These are phyloP conservation scores for Leucania comma DNA, from an alignment of 2,888 invertebrate genomes.

Conservation along the genomic window DNA sequence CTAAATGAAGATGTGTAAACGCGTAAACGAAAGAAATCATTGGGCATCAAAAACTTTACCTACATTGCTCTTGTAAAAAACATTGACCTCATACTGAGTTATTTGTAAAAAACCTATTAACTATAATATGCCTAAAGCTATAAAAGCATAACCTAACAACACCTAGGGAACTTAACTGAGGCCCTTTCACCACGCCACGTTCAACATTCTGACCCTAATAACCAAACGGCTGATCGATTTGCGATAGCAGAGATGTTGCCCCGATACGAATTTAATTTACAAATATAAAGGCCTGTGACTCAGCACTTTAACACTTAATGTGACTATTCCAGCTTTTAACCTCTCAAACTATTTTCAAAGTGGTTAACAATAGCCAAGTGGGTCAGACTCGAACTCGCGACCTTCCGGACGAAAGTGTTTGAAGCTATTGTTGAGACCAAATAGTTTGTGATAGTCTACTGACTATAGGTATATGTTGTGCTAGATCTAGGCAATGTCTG, in stretches of 20 bases:
- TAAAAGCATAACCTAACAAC: not conserved
- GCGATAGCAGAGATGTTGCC: constrained; percentile 48
- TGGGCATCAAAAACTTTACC: no score
- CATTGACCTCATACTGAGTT: not conserved
- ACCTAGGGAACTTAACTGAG: constrained; percentile 1
- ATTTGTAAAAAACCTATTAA: not conserved
- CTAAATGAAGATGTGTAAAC: no score
- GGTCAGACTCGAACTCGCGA: constrained; percentile 57
- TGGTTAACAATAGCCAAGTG: constrained; percentile 59
- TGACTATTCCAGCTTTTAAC: constrained; percentile 53
- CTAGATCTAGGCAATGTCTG: constrained; percentile 12
- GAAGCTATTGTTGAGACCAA: constrained; percentile 39
- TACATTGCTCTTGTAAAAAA: not conserved
- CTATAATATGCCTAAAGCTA: not conserved
- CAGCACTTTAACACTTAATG: constrained; percentile 53
- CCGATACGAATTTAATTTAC: constrained; percentile 55
- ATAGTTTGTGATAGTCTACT: constrained; percentile 27
- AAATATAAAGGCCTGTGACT: constrained; percentile 55
- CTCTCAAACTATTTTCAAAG: constrained; percentile 54
- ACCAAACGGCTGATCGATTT: constrained; percentile 34
- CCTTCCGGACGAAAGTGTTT: constrained; percentile 43
- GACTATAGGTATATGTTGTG: constrained; percentile 1
- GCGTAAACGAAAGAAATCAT: not conserved
- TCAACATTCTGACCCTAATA: constrained; percentile 37
- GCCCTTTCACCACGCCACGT: constrained; percentile 15